These are phyloP conservation scores for Laodelphax striatellus DNA, from an alignment of 1,140 invertebrate species.

Conservation along the genomic window DNA sequence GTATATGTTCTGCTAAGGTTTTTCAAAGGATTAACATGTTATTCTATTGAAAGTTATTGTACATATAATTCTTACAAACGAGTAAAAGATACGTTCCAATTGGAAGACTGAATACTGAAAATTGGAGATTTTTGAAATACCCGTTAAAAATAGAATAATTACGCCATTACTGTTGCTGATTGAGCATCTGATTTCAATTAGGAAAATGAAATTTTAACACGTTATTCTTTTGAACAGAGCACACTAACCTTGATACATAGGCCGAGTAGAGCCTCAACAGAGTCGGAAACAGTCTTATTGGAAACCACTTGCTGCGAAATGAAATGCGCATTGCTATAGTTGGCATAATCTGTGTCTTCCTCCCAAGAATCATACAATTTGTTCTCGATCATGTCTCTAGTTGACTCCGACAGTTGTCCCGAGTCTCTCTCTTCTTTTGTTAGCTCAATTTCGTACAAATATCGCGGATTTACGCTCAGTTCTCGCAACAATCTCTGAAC, in stretches of 20 bases:
- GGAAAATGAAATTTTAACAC: neutral
- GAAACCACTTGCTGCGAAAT: constrained; percentile 26
- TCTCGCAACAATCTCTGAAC: constrained; percentile 16
- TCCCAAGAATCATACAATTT: neutral
- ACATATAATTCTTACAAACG: too few species aligned
- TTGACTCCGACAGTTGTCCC: constrained; percentile 26
- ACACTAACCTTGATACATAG: constrained; percentile 48
- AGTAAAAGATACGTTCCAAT: too few species aligned
- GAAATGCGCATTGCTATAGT: neutral
- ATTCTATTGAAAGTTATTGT: too few species aligned
- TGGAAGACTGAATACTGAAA: too few species aligned
- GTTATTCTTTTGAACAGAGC: too few species aligned
- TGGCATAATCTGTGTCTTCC: neutral
- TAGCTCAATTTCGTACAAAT: constrained; percentile 35
- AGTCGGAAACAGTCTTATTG: constrained; percentile 63
- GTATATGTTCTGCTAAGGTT: too few species aligned
- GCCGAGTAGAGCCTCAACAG: constrained; percentile 73
- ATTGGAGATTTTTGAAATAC: too few species aligned
- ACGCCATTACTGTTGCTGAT: too few species aligned
- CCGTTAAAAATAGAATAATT: too few species aligned
- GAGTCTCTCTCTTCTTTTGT: constrained; percentile 30
- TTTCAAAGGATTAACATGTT: too few species aligned
- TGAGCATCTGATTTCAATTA: too few species aligned
- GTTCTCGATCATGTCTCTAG: neutral
- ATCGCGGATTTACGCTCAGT: constrained; percentile 28